Conservation (phyloP, 2,888 invertebrate species). For the Cheilosia grossa region DNA sequence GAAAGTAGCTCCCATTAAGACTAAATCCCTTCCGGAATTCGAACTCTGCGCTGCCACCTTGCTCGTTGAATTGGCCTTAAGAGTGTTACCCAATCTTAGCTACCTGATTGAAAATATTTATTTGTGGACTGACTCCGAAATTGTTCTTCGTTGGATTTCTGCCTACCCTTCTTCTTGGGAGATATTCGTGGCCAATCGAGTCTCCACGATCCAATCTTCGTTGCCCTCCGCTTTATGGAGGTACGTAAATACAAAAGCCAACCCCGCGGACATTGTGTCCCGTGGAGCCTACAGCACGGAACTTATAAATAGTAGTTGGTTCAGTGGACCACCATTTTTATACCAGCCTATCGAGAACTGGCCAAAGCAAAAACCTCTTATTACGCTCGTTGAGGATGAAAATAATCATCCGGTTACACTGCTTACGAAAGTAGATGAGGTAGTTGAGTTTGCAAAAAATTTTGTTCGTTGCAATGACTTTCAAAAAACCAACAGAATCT, state of each 20-base stretch:
- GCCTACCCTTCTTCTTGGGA: neutral
- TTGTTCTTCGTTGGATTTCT: slow-evolving; percentile 63
- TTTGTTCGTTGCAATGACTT: neutral
- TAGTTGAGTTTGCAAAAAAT: neutral
- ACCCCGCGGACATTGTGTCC: slow-evolving; percentile 78
- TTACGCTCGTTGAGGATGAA: neutral
- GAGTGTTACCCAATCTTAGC: slow-evolving; percentile 46
- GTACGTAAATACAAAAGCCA: slow-evolving; percentile 76
- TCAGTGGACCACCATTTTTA: neutral
- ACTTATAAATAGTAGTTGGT: too few relatives aligned
- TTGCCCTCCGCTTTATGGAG: slow-evolving; percentile 74
- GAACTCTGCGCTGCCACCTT: slow-evolving; percentile 69
- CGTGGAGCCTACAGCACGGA: slow-evolving; percentile 68
- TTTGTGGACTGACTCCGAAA: slow-evolving; percentile 74
- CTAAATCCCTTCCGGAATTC: slow-evolving; percentile 76
- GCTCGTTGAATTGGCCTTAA: too few relatives aligned
- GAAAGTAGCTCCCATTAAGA: slow-evolving; percentile 49
- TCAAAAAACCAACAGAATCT: neutral
- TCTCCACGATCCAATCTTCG: slow-evolving; percentile 76
- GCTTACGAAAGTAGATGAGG: neutral
- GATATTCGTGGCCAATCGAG: slow-evolving; percentile 77
- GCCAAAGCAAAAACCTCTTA: neutral
- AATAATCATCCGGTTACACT: neutral
- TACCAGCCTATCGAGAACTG: neutral
- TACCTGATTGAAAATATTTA: slow-evolving; percentile 30